Evolutionary conservation across 1,140 invertebrate genomes (phyloP).

Genomic region (Pissodes strobi): DNA sequence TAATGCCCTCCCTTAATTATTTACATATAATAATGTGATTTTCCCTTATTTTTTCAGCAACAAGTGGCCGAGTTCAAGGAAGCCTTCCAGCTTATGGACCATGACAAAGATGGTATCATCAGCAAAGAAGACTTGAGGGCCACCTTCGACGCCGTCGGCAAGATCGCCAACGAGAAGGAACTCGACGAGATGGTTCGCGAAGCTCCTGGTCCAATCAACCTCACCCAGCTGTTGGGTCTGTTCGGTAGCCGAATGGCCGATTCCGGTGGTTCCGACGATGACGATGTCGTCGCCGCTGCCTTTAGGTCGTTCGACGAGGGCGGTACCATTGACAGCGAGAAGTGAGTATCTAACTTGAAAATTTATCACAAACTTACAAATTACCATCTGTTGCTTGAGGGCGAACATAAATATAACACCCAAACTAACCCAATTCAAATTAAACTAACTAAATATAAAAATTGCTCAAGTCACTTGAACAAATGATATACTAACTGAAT

Average conservation of each 20-base stretch:
- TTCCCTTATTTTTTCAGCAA: slow-evolving; percentile 73
- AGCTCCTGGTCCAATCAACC: slow-evolving; percentile 91
- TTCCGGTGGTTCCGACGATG: slow-evolving; percentile 82
- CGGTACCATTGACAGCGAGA: slow-evolving; percentile 86
- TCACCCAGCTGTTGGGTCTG: slow-evolving; percentile 90
- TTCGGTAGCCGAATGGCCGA: slow-evolving; percentile 88
- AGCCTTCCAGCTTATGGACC: slow-evolving; percentile 97
- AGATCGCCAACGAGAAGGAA: slow-evolving; percentile 86
- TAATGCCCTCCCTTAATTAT: background rate
- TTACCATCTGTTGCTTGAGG: no score
- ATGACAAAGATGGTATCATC: slow-evolving; percentile 94
- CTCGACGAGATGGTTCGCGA: slow-evolving; percentile 89
- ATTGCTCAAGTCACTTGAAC: no score
- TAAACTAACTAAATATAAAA: no score
- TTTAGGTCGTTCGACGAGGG: slow-evolving; percentile 94
- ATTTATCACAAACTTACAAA: no score
- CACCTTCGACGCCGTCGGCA: slow-evolving; percentile 93
- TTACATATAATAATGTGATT: background rate
- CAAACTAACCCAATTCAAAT: slow-evolving; percentile 15
- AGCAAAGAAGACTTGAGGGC: slow-evolving; percentile 93
- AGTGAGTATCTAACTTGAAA: no score
- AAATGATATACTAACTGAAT: no score
- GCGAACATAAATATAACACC: no score
- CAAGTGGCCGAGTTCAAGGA: slow-evolving; percentile 97
- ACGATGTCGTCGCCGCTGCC: slow-evolving; percentile 91